Percentiles rank a stretch among this genome's conserved stretches.
phyloP scores from a whole-genome alignment of 2,797 vertebrate species.

The Diplodus sargus region DNA sequence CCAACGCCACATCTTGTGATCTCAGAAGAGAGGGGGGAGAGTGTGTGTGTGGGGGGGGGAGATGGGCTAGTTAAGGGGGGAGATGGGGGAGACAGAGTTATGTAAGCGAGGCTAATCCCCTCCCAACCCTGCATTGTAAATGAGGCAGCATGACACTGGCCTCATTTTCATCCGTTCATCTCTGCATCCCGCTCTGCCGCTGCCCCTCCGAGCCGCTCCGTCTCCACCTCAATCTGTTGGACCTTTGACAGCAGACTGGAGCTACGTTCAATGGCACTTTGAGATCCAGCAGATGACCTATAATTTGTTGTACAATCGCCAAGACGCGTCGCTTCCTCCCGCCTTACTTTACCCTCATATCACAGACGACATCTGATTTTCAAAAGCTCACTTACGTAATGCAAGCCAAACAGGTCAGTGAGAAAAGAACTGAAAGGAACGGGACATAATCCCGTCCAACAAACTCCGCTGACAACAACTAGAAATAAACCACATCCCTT shows the following conservation, averaged over 20 bases:
- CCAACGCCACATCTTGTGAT: slow-evolving; percentile 54
- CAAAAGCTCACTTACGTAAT: slow-evolving; percentile 56
- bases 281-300: slow-evolving; percentile 36
- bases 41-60: slow-evolving; percentile 16
- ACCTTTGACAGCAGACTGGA: slow-evolving; percentile 49
- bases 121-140: slow-evolving; percentile 76
- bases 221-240: slow-evolving; percentile 53
- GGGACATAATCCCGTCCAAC: slow-evolving; percentile 29
- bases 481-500: slow-evolving; percentile 44
- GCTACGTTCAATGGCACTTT: slow-evolving; percentile 9
- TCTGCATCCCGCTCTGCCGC: slow-evolving; percentile 43
- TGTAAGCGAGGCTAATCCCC: slow-evolving; percentile 83
- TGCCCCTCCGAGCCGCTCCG: slow-evolving; percentile 31
- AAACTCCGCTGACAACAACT: slow-evolving; percentile 27
- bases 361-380: slow-evolving; percentile 45
- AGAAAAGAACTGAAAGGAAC: slow-evolving; percentile 10
- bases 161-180: slow-evolving; percentile 70
- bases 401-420: slow-evolving; percentile 1
- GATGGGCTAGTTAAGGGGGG: slow-evolving; percentile 46
- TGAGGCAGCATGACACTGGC: slow-evolving; percentile 73
- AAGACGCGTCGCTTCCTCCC: slow-evolving; percentile 18
- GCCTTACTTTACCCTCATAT: slow-evolving; percentile 31
- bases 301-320: slow-evolving; percentile 31
- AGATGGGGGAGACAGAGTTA: slow-evolving; percentile 67
- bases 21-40: slow-evolving; percentile 31